Evolutionary conservation across 2,113 vertebrate species (phyloP).

Genomic region (Acrocephalus kingi): DNA sequence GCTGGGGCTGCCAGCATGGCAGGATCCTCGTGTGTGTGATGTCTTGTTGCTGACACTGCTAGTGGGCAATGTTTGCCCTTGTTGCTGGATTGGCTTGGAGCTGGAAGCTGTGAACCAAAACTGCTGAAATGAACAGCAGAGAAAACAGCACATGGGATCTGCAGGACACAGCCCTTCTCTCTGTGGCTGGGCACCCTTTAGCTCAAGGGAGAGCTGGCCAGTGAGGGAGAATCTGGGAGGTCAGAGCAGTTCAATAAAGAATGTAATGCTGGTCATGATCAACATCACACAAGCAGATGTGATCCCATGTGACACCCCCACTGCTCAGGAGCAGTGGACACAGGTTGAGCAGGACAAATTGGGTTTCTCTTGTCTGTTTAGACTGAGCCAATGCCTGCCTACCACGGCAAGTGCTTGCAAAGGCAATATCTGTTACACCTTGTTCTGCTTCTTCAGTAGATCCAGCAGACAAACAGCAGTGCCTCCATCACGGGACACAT

Average conservation of each 20-base stretch:
- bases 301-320: not conserved
- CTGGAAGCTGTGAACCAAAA: not conserved
- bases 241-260: not conserved
- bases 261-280: fast-evolving
- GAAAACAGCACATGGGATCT: not conserved
- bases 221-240: not conserved
- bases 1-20: not conserved
- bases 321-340: fast-evolving
- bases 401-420: not conserved
- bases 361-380: not conserved
- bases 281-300: not conserved
- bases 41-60: not conserved
- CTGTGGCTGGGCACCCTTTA: not conserved
- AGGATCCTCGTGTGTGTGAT: not conserved
- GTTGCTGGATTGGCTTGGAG: not conserved
- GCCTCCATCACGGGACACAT: not conserved
- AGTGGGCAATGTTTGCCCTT: not conserved
- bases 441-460: not conserved
- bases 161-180: not conserved
- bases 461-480: not conserved
- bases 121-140: not conserved
- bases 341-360: not conserved
- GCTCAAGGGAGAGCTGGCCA: not conserved
- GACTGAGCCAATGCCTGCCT: not conserved
- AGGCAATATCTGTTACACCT: not conserved